Evolutionary conservation across 2,113 vertebrate species (phyloP), one percentile per base, ranked within the genome.

Genomic region (Raphicerus campestris): DNA sequence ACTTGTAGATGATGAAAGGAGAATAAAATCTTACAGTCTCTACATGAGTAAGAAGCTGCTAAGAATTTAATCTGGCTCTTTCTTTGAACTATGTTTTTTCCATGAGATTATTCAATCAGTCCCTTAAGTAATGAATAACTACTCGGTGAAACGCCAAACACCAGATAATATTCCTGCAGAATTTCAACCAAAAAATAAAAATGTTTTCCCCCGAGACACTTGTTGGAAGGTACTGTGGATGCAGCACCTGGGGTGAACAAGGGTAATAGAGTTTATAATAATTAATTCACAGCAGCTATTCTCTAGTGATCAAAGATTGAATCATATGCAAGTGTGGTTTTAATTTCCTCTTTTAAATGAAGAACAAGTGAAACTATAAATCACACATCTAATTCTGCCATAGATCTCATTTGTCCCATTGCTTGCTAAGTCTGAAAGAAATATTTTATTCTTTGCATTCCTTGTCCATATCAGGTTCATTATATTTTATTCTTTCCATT

Each of bases 301-400:
- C 97, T 98, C 97, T 93, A 96, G 97, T 93, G 98, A 98, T 97
- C 97, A 98, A 98, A 97, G 97, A 94, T 96, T 94, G 91, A 97
- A 96, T 98, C 97, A 95, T 97, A 96, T 97, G 97, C 93, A 97
- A 97, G 97, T 96, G 91, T 98, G 97, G 97, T 98, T 98, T 98
- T 98, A 98, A 98, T 98, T 98, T 98, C 97, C 98, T 97, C 97
- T 97, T 96, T 91, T 97, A 97, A 97, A 98, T 98, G 97, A 97
- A 97, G 97, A 97, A 96, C 89, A 97, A 97, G 97, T 55, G 81
- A 78, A 97, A 95, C 88, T 92, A 97, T 98, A 97, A 98, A 98
- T 98, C 98, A 97, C 86, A 45, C 84, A 89, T 85, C 94, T 91
- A 85, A n/a, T 78, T 93, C 88, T 87, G n/a, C 91, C 58, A 93